Evolutionary conservation across 2,113 vertebrate species (phyloP).

Genomic region (Clupea harengus): DNA sequence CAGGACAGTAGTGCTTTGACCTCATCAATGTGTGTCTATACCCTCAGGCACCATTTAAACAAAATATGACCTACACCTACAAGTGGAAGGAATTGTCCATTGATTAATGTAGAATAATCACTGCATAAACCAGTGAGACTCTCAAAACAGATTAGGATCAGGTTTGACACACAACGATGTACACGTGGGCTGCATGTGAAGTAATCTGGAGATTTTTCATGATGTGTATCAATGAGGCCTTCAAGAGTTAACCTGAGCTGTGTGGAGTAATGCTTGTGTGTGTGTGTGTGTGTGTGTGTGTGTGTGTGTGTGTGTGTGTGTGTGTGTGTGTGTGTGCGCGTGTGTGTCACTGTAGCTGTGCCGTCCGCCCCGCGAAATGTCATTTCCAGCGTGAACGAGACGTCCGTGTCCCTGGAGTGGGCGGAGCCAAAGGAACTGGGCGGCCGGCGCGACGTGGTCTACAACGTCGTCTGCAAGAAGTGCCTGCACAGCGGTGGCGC

Average conservation of each 20-base stretch:
- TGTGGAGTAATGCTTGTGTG: neutral
- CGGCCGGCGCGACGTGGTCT: constrained; percentile 87
- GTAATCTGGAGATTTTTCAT: no score
- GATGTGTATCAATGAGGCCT: no score
- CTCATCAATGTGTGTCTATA: neutral
- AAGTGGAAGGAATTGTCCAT: neutral
- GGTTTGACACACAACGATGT: neutral
- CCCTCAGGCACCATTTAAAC: neutral
- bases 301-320: constrained; percentile 12
- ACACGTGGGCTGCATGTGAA: neutral
- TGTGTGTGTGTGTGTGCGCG: constrained; percentile 23
- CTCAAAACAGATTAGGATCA: neutral
- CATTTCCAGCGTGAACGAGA: constrained; percentile 98
- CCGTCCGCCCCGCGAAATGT: constrained; percentile 86
- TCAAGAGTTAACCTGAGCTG: no score
- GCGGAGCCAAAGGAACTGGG: constrained; percentile 87
- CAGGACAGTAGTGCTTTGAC: neutral
- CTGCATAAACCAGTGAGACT: neutral
- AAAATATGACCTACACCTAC: neutral
- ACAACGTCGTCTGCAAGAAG: constrained; percentile 97
- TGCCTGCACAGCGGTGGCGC: constrained; percentile 78
- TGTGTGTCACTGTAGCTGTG: constrained; percentile 68
- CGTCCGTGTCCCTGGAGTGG: constrained; percentile 93
- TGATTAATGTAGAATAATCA: neutral
- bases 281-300: neutral